Conservation (phyloP, 2,888 invertebrate species). For the Cecidostiba fungosa region DNA sequence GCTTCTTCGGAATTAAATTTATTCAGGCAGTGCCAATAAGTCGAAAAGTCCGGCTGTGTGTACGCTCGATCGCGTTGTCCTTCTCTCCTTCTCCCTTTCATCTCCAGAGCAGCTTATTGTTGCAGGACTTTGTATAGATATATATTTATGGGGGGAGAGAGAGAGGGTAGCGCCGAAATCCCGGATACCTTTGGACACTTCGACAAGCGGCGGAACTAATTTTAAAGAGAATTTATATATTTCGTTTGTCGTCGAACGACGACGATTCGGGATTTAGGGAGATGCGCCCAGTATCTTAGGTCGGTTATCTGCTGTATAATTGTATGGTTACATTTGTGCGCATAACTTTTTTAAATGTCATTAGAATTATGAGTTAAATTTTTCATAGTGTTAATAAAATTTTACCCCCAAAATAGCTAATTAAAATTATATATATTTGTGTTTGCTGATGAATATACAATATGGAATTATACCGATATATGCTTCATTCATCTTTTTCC, state of each 20-base stretch:
- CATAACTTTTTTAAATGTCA: too few relatives aligned
- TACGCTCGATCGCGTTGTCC: constrained; percentile 28
- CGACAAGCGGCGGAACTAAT: not conserved
- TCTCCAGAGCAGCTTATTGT: constrained; percentile 7
- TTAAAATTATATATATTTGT: too few relatives aligned
- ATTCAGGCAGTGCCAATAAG: constrained; percentile 78
- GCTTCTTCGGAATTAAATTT: constrained; percentile 76
- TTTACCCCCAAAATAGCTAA: too few relatives aligned
- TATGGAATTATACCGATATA: too few relatives aligned
- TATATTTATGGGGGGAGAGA: not conserved
- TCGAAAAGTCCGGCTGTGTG: constrained; percentile 70
- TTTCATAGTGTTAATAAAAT: too few relatives aligned
- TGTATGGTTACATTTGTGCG: too few relatives aligned
- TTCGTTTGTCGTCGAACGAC: not conserved
- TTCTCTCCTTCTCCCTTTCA: constrained; percentile 40
- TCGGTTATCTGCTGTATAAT: too few relatives aligned
- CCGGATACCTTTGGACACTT: not conserved
- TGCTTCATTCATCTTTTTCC: not conserved
- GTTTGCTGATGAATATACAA: too few relatives aligned
- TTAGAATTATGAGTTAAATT: too few relatives aligned
- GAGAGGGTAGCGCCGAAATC: constrained; percentile 22
- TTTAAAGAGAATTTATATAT: constrained; percentile 22
- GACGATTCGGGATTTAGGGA: too few relatives aligned
- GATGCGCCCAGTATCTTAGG: too few relatives aligned
- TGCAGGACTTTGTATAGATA: not conserved